phyloP scores from a whole-genome alignment of 2,113 vertebrate genomes.

The Callipepla californica region DNA sequence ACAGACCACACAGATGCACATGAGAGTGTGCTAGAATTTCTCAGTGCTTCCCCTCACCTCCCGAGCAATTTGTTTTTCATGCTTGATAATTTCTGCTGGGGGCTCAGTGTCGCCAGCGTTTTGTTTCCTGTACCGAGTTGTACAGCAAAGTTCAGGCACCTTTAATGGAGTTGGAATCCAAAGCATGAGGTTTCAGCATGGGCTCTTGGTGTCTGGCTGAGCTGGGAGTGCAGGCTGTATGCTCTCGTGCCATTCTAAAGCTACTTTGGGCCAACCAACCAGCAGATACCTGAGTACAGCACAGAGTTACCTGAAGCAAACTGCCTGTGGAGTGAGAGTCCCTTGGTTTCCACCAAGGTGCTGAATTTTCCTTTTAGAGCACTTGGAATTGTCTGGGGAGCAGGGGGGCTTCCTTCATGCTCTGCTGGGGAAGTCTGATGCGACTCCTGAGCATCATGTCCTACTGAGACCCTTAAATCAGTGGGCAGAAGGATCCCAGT shows the following conservation, averaged over 20 bases:
- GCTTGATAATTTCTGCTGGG: not conserved
- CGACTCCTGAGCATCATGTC: not conserved
- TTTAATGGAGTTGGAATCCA: not conserved
- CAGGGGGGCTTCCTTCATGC: not conserved
- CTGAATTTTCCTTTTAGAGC: not conserved
- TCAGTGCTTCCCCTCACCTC: not conserved
- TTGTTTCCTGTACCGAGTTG: not conserved
- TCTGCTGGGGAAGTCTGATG: not conserved
- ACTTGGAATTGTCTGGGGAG: not conserved
- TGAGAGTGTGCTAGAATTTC: not conserved
- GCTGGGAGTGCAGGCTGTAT: not conserved
- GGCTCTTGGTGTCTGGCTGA: not conserved
- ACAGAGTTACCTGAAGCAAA: not conserved
- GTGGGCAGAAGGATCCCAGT: not conserved
- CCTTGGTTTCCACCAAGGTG: not conserved
- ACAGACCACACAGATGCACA: constrained; percentile 8
- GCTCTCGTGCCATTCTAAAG: not conserved
- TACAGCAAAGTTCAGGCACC: not conserved
- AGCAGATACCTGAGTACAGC: accelerated
- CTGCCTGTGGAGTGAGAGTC: not conserved
- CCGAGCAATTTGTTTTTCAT: not conserved
- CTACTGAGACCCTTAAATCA: not conserved
- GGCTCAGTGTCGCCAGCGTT: not conserved
- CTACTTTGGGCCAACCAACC: not conserved
- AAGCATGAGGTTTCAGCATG: not conserved